These are phyloP conservation scores for Todiramphus chloris DNA, from an alignment of 2,113 vertebrate genomes.

Conservation along the genomic window DNA sequence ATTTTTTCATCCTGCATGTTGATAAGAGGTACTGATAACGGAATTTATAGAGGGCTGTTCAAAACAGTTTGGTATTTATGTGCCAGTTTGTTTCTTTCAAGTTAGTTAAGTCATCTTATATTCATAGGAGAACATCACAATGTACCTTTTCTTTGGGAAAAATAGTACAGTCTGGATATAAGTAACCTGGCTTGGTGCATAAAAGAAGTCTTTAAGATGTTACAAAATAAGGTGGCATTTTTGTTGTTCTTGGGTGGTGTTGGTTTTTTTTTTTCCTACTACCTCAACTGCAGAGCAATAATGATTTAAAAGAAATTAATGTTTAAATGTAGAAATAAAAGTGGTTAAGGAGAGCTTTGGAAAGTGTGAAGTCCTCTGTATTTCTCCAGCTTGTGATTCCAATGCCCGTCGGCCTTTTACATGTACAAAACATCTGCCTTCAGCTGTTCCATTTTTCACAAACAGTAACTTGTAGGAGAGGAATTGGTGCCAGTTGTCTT, in stretches of 20 bases:
- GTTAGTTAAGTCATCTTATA: neutral
- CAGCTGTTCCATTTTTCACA: neutral
- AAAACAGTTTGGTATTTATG: neutral
- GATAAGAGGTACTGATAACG: neutral
- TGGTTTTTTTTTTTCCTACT: neutral
- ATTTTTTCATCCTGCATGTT: neutral
- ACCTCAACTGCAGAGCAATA: neutral
- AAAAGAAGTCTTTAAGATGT: neutral
- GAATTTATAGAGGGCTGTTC: neutral
- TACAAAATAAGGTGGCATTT: neutral
- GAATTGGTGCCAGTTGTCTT: neutral
- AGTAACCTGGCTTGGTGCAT: neutral
- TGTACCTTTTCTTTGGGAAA: neutral
- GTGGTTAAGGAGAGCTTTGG: neutral
- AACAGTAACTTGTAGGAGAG: neutral
- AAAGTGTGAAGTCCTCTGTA: neutral
- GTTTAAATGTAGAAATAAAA: neutral
- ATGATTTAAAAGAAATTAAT: neutral
- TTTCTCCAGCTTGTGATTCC: neutral
- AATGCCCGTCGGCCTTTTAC: neutral
- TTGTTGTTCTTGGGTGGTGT: too few relatives aligned
- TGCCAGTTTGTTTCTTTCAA: neutral
- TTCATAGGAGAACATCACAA: neutral
- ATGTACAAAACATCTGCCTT: conserved; percentile 22
- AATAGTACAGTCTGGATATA: neutral